Evolutionary conservation across 2,797 vertebrate species (phyloP).

Genomic region (Synaphobranchus kaupii): DNA sequence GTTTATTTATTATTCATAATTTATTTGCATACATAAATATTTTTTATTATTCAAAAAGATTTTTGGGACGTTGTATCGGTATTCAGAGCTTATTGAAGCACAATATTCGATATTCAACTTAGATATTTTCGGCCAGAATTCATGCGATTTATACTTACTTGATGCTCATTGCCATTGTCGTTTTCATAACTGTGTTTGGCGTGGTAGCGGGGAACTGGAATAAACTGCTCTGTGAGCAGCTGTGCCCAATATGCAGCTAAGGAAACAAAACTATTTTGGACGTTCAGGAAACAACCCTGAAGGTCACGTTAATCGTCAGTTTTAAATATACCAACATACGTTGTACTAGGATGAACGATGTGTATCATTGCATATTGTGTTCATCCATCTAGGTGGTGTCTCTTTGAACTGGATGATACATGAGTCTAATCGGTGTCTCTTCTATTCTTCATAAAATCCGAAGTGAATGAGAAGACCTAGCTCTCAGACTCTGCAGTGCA

Average conservation of each 20-base stretch:
- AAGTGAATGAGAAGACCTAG: no score
- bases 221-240: neutral
- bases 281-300: neutral
- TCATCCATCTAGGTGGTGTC: no score
- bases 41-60: neutral
- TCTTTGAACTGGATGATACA: no score
- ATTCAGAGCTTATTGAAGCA: neutral
- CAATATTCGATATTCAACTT: neutral
- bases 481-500: no score
- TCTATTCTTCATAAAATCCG: no score
- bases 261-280: neutral
- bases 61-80: no score
- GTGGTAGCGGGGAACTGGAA: neutral
- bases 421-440: no score
- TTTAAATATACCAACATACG: no score
- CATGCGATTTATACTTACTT: neutral
- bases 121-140: neutral
- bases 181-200: neutral
- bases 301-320: no score
- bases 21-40: neutral
- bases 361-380: no score
- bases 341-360: no score
- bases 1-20: neutral
- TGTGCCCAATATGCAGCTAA: neutral
- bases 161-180: neutral